Evolutionary conservation across 2,888 invertebrate species (phyloP).

Genomic region (Polyploca ridens): DNA sequence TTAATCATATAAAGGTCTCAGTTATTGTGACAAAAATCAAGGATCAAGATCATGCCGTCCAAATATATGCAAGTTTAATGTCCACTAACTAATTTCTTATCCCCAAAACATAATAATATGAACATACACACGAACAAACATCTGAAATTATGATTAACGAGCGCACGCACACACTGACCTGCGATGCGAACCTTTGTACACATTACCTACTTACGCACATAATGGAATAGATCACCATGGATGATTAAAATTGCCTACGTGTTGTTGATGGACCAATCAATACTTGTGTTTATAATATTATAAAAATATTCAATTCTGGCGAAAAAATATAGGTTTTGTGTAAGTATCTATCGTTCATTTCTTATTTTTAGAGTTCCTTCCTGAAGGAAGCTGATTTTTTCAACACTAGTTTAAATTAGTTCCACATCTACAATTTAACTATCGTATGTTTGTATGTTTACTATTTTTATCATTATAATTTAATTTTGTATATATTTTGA

Average conservation of each 20-base stretch:
- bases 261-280: slow-evolving; percentile 62
- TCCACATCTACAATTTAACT: too few species aligned
- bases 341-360: too few species aligned
- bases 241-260: slow-evolving; percentile 63
- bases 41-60: slow-evolving; percentile 47
- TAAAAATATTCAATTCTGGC: not conserved
- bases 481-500: too few species aligned
- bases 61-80: slow-evolving; percentile 75
- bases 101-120: slow-evolving; percentile 84
- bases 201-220: slow-evolving; percentile 49
- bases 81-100: slow-evolving; percentile 86
- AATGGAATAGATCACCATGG: slow-evolving; percentile 75
- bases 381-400: too few species aligned
- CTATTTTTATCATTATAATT: too few species aligned
- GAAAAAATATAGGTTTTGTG: too few species aligned
- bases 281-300: slow-evolving; percentile 30
- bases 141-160: slow-evolving; percentile 85
- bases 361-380: too few species aligned
- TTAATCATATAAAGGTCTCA: not conserved
- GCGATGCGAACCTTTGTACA: slow-evolving; percentile 50
- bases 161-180: slow-evolving; percentile 68
- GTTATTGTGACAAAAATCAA: slow-evolving; percentile 13
- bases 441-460: too few species aligned
- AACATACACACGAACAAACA: slow-evolving; percentile 83
- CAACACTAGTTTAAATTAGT: too few species aligned